Evolutionary conservation across 2,797 vertebrate genomes (phyloP).

Genomic region (Neostethus bicornis): DNA sequence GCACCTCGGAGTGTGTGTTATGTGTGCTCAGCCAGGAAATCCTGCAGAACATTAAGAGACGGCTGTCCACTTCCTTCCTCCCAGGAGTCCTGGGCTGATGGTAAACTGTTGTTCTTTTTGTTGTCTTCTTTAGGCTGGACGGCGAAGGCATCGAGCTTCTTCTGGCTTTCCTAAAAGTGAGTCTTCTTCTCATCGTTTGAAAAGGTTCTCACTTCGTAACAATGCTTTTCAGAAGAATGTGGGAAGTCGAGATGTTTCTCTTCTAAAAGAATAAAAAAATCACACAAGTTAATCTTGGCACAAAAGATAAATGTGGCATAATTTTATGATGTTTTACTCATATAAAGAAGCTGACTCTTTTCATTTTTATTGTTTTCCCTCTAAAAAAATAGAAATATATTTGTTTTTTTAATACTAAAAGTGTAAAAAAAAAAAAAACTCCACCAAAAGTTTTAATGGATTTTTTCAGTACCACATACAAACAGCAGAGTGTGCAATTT

Average conservation of each 20-base stretch:
- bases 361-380: no score
- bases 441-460: not conserved
- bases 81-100: conserved; percentile 50
- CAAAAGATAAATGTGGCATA: no score
- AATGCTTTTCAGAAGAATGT: no score
- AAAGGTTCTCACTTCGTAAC: no score
- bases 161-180: conserved; percentile 89
- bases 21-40: conserved; percentile 67
- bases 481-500: conserved; percentile 53
- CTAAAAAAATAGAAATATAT: not conserved
- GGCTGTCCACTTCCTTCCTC: conserved; percentile 72
- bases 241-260: no score
- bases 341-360: no score
- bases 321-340: no score
- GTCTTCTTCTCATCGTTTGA: conserved; percentile 32
- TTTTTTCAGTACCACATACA: conserved; percentile 24
- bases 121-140: conserved; percentile 85
- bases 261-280: no score
- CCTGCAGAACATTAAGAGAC: conserved; percentile 71
- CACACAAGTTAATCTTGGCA: not conserved
- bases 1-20: conserved; percentile 2
- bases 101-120: conserved; percentile 39
- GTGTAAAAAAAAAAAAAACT: no score
- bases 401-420: no score
- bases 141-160: conserved; percentile 96